Evolutionary conservation across 2,113 vertebrate genomes (phyloP).

Genomic region (Coreoperca whiteheadi): DNA sequence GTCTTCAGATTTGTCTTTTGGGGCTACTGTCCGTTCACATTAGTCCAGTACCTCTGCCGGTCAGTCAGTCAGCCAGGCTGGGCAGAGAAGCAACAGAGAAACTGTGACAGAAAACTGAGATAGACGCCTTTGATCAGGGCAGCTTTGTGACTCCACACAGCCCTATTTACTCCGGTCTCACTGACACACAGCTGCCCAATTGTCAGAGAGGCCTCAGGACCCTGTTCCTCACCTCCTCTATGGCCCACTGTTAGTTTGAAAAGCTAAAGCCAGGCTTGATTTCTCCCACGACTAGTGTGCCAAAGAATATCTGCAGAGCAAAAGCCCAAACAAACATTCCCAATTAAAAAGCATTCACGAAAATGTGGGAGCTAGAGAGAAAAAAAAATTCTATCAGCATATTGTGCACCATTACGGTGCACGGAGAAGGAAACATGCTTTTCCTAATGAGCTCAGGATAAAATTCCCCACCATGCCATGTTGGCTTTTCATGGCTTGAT

Average conservation of each 20-base stretch:
- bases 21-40: slow-evolving; percentile 22
- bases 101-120: slow-evolving; percentile 63
- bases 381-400: slow-evolving; percentile 64
- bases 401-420: slow-evolving; percentile 55
- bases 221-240: slow-evolving; percentile 64
- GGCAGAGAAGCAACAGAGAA: slow-evolving; percentile 44
- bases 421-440: slow-evolving; percentile 59
- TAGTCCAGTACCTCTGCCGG: slow-evolving; percentile 38
- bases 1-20: slow-evolving; percentile 47
- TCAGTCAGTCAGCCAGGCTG: slow-evolving; percentile 32
- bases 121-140: slow-evolving; percentile 72
- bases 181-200: slow-evolving; percentile 65
- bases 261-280: slow-evolving; percentile 57
- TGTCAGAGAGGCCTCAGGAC: slow-evolving; percentile 64
- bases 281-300: slow-evolving; percentile 65
- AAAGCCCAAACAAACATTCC: slow-evolving; percentile 61
- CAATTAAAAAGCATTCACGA: slow-evolving; percentile 60
- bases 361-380: slow-evolving; percentile 42
- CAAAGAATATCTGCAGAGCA: slow-evolving; percentile 53
- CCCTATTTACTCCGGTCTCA: slow-evolving; percentile 66
- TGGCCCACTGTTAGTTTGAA: slow-evolving; percentile 66
- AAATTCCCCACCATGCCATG: slow-evolving; percentile 74
- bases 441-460: slow-evolving; percentile 81
- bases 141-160: slow-evolving; percentile 72
- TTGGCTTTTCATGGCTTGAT: slow-evolving; percentile 80